Percentiles rank a stretch among this genome's conserved stretches.
Evolutionary conservation across 1,140 invertebrate genomes (phyloP).

Genomic region (Rhyzopertha dominica): DNA sequence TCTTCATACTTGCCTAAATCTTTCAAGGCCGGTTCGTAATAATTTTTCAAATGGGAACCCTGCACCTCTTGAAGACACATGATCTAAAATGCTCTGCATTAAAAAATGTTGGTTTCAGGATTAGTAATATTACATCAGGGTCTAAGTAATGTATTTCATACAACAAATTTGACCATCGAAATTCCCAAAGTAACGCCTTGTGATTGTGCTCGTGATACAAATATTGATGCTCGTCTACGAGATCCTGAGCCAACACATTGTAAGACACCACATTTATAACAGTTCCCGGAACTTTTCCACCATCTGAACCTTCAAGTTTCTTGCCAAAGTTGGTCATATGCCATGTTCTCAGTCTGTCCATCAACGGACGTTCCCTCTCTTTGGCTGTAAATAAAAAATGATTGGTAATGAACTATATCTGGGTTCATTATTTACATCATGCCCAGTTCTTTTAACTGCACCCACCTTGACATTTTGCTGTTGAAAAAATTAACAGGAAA

Average conservation of each 20-base stretch:
- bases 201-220: conserved; percentile 64
- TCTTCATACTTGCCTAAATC: conserved; percentile 40
- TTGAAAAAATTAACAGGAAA: too few species aligned
- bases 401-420: too few species aligned
- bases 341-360: too few species aligned
- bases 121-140: conserved; percentile 58
- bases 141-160: conserved; percentile 64
- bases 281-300: conserved; percentile 18
- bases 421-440: too few species aligned
- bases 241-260: conserved; percentile 82
- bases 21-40: conserved; percentile 53
- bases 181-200: conserved; percentile 63
- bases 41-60: conserved; percentile 61
- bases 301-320: too few species aligned
- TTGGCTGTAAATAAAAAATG: too few species aligned
- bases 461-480: too few species aligned
- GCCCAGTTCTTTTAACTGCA: too few species aligned
- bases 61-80: conserved; percentile 86
- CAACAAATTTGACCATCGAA: conserved; percentile 60
- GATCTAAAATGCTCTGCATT: conserved; percentile 63
- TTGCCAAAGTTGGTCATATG: too few species aligned
- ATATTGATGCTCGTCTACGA: conserved; percentile 68
- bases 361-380: too few species aligned
- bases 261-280: conserved; percentile 62
- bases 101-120: conserved; percentile 9